Percentiles rank a stretch among this genome's conserved stretches.
phyloP scores from a whole-genome alignment of 2,888 invertebrate genomes.

The Agrotis exclamationis region DNA sequence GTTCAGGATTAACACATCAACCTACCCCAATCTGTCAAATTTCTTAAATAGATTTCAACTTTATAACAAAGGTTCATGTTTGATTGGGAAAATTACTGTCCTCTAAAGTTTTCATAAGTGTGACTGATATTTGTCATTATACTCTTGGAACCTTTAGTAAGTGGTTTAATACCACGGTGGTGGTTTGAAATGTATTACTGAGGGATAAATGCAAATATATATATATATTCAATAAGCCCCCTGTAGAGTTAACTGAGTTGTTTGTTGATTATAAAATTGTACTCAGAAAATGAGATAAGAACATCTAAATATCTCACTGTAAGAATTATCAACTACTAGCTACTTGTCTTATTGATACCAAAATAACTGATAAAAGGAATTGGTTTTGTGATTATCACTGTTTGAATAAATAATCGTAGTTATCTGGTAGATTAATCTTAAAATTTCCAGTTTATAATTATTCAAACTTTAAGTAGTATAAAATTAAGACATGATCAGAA shows the following conservation, averaged over 20 bases:
- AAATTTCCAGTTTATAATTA: neutral
- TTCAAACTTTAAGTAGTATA: neutral
- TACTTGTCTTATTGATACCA: slow-evolving; percentile 31
- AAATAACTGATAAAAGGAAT: slow-evolving; percentile 26
- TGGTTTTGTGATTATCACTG: slow-evolving; percentile 4
- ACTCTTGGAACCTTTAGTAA: no score
- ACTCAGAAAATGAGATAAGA: slow-evolving; percentile 5
- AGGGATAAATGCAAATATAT: no score
- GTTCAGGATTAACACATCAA: no score
- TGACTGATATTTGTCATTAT: no score
- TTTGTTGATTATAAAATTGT: slow-evolving; percentile 1
- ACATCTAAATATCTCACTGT: neutral
- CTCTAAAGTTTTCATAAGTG: no score
- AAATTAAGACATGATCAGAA: neutral
- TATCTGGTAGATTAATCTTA: slow-evolving; percentile 12
- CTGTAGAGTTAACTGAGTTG: neutral
- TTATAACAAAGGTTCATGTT: no score
- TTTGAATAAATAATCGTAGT: neutral
- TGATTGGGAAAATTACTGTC: no score
- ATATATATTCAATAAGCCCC: no score
- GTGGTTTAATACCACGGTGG: no score
- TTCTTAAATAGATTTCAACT: no score
- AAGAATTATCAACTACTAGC: neutral
- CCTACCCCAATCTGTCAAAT: no score
- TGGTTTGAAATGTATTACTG: no score